Evolutionary conservation across 64 coral and sea anemone genomes (phyloP).

Genomic region (Stichodactyla helianthus): DNA sequence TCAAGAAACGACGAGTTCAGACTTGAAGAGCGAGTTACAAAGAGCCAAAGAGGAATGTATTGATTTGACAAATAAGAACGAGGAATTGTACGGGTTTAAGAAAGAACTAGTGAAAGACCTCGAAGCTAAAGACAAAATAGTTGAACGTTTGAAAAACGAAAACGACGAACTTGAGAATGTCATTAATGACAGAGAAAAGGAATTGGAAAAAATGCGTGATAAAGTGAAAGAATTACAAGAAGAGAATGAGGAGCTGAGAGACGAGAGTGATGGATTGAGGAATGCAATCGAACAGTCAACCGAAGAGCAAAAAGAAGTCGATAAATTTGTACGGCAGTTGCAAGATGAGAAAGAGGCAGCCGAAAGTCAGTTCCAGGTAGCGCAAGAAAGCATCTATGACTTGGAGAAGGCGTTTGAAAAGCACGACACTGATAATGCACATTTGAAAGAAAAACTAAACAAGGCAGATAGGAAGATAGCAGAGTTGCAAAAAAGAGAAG

Average conservation of each 20-base stretch:
- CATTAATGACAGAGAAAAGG: slow-evolving; percentile 38
- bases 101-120: slow-evolving; percentile 33
- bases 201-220: neutral
- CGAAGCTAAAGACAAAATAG: slow-evolving; percentile 18
- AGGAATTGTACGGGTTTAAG: slow-evolving; percentile 3
- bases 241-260: slow-evolving; percentile 35
- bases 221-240: slow-evolving; percentile 34
- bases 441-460: slow-evolving; percentile 42
- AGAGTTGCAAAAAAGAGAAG: slow-evolving; percentile 36
- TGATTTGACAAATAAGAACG: slow-evolving; percentile 28
- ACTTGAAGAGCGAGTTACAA: slow-evolving; percentile 31
- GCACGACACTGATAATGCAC: slow-evolving; percentile 54
- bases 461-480: slow-evolving; percentile 43
- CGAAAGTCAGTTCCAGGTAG: slow-evolving; percentile 32
- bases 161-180: slow-evolving; percentile 27
- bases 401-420: slow-evolving; percentile 66
- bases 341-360: slow-evolving; percentile 18
- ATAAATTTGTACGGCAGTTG: slow-evolving; percentile 20
- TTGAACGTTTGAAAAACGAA: slow-evolving; percentile 20
- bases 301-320: slow-evolving; percentile 35
- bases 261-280: slow-evolving; percentile 39
- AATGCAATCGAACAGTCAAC: slow-evolving; percentile 5
- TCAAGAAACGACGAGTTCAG: slow-evolving; percentile 19
- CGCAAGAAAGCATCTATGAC: slow-evolving; percentile 61
- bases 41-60: slow-evolving; percentile 39